Percentiles rank a stretch among this genome's conserved stretches.
phyloP scores from a whole-genome alignment of 1,140 invertebrate genomes.

The Hypsibius dujardini region DNA sequence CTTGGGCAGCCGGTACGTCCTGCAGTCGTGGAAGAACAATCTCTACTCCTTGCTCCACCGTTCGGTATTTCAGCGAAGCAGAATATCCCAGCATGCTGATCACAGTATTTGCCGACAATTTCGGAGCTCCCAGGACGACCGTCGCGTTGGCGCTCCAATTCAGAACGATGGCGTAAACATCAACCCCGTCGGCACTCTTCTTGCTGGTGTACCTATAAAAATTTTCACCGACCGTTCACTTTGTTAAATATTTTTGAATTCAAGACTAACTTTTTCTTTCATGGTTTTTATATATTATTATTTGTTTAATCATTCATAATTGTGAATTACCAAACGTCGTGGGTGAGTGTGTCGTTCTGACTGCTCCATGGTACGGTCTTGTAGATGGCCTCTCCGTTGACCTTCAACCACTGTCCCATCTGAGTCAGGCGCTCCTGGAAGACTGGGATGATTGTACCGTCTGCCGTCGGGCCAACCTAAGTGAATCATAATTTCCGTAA shows the following conservation, averaged over 20 bases:
- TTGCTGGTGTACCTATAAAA: slow-evolving; percentile 42
- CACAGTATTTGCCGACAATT: slow-evolving; percentile 22
- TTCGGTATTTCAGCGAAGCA: background rate
- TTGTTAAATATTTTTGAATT: no score
- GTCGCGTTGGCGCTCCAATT: slow-evolving; percentile 44
- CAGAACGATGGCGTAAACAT: slow-evolving; percentile 46
- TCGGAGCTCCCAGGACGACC: slow-evolving; percentile 36
- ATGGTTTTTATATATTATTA: no score
- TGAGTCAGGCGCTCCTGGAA: slow-evolving; percentile 37
- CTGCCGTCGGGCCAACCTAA: slow-evolving; percentile 27
- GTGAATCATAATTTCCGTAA: no score
- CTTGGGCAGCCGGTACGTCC: background rate
- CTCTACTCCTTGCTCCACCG: background rate
- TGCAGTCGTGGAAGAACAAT: background rate
- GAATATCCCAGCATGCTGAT: slow-evolving; percentile 28
- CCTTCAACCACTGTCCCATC: slow-evolving; percentile 35
- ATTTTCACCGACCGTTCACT: no score
- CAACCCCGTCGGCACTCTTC: slow-evolving; percentile 23
- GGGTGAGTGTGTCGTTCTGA: slow-evolving; percentile 3
- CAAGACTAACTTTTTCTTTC: no score
- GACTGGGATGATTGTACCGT: slow-evolving; percentile 35
- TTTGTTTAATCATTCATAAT: no score
- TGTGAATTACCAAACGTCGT: slow-evolving; percentile 15
- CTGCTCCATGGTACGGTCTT: slow-evolving; percentile 22
- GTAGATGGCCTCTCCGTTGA: slow-evolving; percentile 37